phyloP scores from a whole-genome alignment of 1,140 invertebrate genomes.

The Diuraphis noxia region DNA sequence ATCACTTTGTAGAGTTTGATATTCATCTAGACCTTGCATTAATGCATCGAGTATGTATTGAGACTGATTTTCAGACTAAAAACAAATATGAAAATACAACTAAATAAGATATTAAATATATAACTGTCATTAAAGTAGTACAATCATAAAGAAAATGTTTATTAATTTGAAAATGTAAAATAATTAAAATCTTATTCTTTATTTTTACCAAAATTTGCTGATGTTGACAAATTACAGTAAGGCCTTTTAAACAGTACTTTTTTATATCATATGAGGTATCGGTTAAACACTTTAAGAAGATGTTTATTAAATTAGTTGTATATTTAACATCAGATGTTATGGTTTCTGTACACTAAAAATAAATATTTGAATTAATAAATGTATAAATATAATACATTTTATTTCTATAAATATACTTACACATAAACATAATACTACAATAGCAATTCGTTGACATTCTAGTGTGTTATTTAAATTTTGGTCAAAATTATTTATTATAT shows the following conservation, averaged over 20 bases:
- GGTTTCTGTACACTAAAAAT: constrained; percentile 28
- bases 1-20: constrained; percentile 36
- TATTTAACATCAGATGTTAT: background rate
- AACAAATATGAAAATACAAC: background rate
- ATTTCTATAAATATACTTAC: constrained; percentile 1
- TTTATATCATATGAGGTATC: constrained; percentile 15
- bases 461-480: constrained; percentile 23
- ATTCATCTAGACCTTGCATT: constrained; percentile 42
- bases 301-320: constrained; percentile 35
- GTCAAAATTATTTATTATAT: constrained; percentile 33
- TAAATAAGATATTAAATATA: background rate
- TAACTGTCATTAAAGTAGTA: background rate
- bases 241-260: constrained; percentile 51
- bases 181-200: background rate
- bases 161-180: background rate
- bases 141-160: background rate
- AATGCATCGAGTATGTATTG: constrained; percentile 42
- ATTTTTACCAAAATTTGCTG: constrained; percentile 21
- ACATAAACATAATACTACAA: constrained; percentile 34
- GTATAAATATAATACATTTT: too few relatives aligned
- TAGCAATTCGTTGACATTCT: constrained; percentile 47
- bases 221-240: constrained; percentile 43
- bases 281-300: constrained; percentile 36
- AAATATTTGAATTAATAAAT: constrained; percentile 5
- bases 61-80: constrained; percentile 10